Conservation (phyloP, 1,140 invertebrate genomes). For the Lysiphlebus fabarum region DNA sequence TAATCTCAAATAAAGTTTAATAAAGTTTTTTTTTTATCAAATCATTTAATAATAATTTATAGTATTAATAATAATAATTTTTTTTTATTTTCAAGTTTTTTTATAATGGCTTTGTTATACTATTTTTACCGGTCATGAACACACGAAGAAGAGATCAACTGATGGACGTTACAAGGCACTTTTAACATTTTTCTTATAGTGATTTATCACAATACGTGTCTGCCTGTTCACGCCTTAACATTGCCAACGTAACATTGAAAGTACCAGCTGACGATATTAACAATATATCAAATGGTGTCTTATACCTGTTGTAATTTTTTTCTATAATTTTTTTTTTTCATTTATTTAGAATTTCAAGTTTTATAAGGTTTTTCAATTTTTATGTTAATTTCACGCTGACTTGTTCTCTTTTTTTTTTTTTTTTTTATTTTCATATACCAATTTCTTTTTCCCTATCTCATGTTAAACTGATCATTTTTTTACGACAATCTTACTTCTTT, state of each 20-base stretch:
- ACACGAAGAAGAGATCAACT: too few species aligned
- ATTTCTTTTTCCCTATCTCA: background rate
- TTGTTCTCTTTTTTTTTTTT: background rate
- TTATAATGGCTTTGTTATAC: too few species aligned
- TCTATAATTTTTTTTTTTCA: too few species aligned
- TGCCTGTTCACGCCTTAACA: background rate
- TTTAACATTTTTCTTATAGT: background rate
- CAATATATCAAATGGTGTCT: constrained; percentile 36
- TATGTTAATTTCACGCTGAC: constrained; percentile 36
- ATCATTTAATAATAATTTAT: too few species aligned
- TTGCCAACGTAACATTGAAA: constrained; percentile 27
- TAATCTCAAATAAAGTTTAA: too few species aligned
- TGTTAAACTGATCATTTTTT: background rate
- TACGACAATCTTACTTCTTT: too few species aligned
- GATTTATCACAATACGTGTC: constrained; percentile 25
- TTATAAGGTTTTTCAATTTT: constrained; percentile 33
- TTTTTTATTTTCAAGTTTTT: too few species aligned
- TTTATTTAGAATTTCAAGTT: too few species aligned
- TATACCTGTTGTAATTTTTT: constrained; percentile 26
- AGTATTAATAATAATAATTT: too few species aligned
- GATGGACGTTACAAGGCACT: background rate
- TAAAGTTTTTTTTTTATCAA: too few species aligned
- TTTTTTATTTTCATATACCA: background rate
- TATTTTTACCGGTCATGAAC: too few species aligned
- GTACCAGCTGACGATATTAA: constrained; percentile 29